Evolutionary conservation across 2,888 invertebrate genomes (phyloP), one percentile per base, ranked within the genome.

Genomic region (Drosophila subsilvestris): DNA sequence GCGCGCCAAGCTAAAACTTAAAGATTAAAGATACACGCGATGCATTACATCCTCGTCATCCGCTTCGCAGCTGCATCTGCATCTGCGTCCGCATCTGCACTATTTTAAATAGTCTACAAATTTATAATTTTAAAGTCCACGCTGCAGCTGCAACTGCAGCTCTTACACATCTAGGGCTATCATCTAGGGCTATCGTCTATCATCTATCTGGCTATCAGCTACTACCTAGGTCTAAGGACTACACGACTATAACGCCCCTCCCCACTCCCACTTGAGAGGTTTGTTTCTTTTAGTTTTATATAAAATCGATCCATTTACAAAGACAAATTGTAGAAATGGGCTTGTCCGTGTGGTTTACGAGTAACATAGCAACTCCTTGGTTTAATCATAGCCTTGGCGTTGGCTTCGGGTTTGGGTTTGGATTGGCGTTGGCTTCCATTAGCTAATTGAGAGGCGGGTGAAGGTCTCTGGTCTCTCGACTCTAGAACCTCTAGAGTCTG

Each of bases 231-330:
- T 37, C 37, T 37, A 37, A 7, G 2, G n/a, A 37, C 37, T 37
- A 37, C 37, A 37, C 37, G 37, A 14, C 14, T 37, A 14, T 5
- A 37, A 37, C 37, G 37, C 37, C 37, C 37, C 37, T 6, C 25
- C 9, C 6, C 37, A n/a, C 37, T 37, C 37, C 7, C 27, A 8
- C 27, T 7, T n/a, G 37, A 37, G 37, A 37, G 37, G 53, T 69
- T 69, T 61, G 60, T 56, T 63, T 61, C 51, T 56, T 63, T 48
- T 43, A 54, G 48, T 63, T 63, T 68, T 73, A 71, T 88, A 90
- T 91, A 91, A 91, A 90, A 91, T 91, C 92, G 92, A 91, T 92
- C 90, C 91, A 91, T 92, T 91, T 91, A 91, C 90, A 92, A 90
- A 89, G 85, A 74, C 86, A 83, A 83, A 75, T 86, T 88, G 77